Evolutionary conservation across 2,888 invertebrate genomes (phyloP).

Genomic region (Laspeyria flexula): DNA sequence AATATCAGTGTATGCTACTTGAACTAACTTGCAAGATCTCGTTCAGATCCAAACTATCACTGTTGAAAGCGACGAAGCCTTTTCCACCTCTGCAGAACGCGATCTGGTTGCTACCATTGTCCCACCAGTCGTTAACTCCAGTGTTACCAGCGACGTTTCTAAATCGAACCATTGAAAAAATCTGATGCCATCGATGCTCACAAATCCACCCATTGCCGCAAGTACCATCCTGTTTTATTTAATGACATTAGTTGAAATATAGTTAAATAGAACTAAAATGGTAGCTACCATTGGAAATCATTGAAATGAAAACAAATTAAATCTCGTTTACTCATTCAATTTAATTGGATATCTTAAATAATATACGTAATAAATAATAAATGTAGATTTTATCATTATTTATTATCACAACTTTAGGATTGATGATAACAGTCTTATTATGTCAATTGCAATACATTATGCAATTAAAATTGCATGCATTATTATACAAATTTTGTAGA

Average conservation of each 20-base stretch:
- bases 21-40: slow-evolving; percentile 84
- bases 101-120: slow-evolving; percentile 92
- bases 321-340: too few relatives aligned
- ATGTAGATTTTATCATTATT: too few relatives aligned
- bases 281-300: too few relatives aligned
- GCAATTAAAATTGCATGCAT: too few relatives aligned
- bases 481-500: too few relatives aligned
- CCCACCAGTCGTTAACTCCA: slow-evolving; percentile 90
- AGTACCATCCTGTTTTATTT: slow-evolving; percentile 76
- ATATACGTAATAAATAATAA: too few relatives aligned
- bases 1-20: too few relatives aligned
- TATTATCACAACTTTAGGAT: too few relatives aligned
- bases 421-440: too few relatives aligned
- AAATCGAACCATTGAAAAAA: slow-evolving; percentile 92
- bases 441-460: too few relatives aligned
- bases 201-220: slow-evolving; percentile 93
- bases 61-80: slow-evolving; percentile 92
- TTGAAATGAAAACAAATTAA: too few relatives aligned
- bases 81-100: slow-evolving; percentile 92
- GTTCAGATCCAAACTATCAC: slow-evolving; percentile 86
- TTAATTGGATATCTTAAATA: too few relatives aligned
- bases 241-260: neutral
- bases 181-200: slow-evolving; percentile 94
- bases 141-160: slow-evolving; percentile 88
- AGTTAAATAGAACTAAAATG: neutral